Evolutionary conservation across 2,888 invertebrate species (phyloP).

Genomic region (Aphrophora alni): DNA sequence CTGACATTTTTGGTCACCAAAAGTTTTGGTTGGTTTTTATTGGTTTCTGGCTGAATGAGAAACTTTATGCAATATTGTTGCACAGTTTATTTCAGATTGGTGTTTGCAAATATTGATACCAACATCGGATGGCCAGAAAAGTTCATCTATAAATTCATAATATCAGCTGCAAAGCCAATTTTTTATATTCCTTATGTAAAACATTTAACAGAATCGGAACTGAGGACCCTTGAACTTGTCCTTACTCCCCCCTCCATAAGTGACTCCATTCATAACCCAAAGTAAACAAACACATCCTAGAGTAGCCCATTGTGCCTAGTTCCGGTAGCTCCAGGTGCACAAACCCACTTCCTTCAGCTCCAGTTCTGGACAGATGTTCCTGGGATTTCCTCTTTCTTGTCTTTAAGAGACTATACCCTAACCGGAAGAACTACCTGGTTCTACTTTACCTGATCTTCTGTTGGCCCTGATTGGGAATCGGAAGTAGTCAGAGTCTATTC

Average conservation of each 20-base stretch:
- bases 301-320: neutral
- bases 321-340: neutral
- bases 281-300: conserved; percentile 1
- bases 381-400: neutral
- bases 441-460: neutral
- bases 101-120: no score
- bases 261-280: neutral
- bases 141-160: no score
- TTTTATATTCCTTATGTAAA: no score
- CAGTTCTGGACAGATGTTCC: neutral
- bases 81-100: no score
- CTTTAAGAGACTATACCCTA: neutral
- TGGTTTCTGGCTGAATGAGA: no score
- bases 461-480: neutral
- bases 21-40: no score
- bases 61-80: no score
- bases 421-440: conserved; percentile 1
- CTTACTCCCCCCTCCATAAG: neutral
- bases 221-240: neutral
- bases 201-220: neutral
- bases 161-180: no score
- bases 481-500: neutral
- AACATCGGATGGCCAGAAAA: no score
- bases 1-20: no score
- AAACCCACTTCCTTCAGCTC: neutral